Conservation (phyloP, 1,140 invertebrate genomes). For the Vanessa atalanta region DNA sequence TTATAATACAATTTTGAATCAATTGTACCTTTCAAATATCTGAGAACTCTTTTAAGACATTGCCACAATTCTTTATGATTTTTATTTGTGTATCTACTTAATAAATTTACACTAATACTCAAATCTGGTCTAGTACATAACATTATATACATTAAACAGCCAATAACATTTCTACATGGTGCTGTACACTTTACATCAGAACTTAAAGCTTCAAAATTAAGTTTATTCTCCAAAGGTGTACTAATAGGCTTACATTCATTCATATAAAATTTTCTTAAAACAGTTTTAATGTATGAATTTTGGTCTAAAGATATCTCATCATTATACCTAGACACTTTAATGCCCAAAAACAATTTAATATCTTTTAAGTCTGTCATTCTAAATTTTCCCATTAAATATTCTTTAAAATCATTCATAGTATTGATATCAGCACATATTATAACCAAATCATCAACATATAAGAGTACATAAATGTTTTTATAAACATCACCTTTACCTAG, state of each 20-base stretch:
- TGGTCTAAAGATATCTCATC: not conserved
- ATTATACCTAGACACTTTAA: not conserved
- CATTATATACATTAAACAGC: conserved; percentile 39
- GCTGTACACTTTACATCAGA: conserved; percentile 26
- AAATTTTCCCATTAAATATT: not conserved
- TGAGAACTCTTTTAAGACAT: conserved; percentile 20
- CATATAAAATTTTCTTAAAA: not conserved
- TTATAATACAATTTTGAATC: conserved; percentile 15
- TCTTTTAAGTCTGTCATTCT: too few relatives aligned
- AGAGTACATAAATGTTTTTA: not conserved
- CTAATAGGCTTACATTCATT: not conserved
- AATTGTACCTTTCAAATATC: conserved; percentile 15
- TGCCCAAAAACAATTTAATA: too few relatives aligned
- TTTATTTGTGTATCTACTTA: conserved; percentile 24
- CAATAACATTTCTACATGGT: conserved; percentile 37
- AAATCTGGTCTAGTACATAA: conserved; percentile 21
- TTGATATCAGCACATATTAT: not conserved
- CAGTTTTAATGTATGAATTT: not conserved
- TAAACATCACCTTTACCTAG: not conserved
- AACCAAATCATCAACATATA: not conserved
- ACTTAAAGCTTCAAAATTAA: conserved; percentile 36
- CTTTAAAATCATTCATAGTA: not conserved
- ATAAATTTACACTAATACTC: conserved; percentile 15
- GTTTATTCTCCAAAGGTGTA: conserved; percentile 6
- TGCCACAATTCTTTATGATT: conserved; percentile 21